Evolutionary conservation across 2,888 invertebrate genomes (phyloP).

Genomic region (Pimpla rufipes): DNA sequence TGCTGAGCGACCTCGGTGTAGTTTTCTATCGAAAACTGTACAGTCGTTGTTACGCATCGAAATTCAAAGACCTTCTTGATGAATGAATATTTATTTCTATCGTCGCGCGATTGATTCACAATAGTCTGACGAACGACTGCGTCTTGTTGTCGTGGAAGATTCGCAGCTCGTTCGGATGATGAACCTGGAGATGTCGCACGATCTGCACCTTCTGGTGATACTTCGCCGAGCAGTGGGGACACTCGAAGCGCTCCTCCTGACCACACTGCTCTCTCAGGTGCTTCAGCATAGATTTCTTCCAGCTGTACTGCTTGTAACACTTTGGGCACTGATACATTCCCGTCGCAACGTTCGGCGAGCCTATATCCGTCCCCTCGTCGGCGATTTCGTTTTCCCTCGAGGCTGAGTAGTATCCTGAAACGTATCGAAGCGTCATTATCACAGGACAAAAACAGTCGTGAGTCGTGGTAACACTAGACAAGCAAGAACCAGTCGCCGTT

Average conservation of each 20-base stretch:
- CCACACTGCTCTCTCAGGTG: slow-evolving; percentile 77
- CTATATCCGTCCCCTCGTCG: slow-evolving; percentile 17
- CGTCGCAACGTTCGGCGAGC: background rate
- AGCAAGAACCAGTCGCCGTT: background rate
- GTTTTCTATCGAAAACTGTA: background rate
- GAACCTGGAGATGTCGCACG: slow-evolving; percentile 72
- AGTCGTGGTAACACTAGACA: slow-evolving; percentile 8
- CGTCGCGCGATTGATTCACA: slow-evolving; percentile 2
- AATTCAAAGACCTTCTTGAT: background rate
- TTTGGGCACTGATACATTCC: slow-evolving; percentile 77
- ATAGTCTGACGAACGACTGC: slow-evolving; percentile 48
- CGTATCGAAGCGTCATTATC: slow-evolving; percentile 21
- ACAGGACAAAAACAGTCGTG: background rate
- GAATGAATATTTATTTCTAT: slow-evolving; percentile 1
- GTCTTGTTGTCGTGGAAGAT: slow-evolving; percentile 72
- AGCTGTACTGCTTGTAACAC: slow-evolving; percentile 79
- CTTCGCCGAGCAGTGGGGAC: slow-evolving; percentile 77
- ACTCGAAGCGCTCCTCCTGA: slow-evolving; percentile 76
- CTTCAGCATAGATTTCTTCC: slow-evolving; percentile 77
- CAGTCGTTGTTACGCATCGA: background rate
- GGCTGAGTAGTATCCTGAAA: slow-evolving; percentile 44
- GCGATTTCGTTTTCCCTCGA: slow-evolving; percentile 22
- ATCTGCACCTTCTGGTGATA: slow-evolving; percentile 80
- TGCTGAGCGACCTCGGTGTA: slow-evolving; percentile 1
- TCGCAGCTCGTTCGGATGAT: slow-evolving; percentile 72